phyloP scores from a whole-genome alignment of 2,888 invertebrate genomes.

The Amphipoea oculea region DNA sequence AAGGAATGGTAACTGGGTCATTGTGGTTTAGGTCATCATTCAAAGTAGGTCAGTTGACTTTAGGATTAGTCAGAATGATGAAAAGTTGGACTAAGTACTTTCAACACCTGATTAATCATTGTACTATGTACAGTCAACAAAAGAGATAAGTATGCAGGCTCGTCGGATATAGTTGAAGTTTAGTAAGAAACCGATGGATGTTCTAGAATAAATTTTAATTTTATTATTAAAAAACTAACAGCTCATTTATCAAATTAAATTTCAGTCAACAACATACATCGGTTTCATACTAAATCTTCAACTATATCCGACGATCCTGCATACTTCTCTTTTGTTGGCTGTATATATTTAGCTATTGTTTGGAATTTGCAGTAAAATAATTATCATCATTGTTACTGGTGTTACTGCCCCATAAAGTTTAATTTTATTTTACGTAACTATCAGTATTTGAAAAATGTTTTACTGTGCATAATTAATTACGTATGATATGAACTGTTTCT shows the following conservation, averaged over 20 bases:
- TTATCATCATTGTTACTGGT: neutral
- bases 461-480: neutral
- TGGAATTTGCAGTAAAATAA: constrained; percentile 1
- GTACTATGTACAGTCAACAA: neutral
- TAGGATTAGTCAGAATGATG: neutral
- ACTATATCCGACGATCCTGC: no score
- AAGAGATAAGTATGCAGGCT: no score
- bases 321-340: no score
- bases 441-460: neutral
- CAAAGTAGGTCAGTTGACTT: constrained; percentile 15
- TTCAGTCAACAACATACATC: no score
- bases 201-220: no score
- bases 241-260: no score
- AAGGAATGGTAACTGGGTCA: constrained; percentile 1
- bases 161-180: no score
- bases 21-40: neutral
- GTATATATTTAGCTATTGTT: constrained; percentile 6
- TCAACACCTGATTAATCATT: constrained; percentile 33
- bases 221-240: no score
- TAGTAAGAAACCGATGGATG: no score
- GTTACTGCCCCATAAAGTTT: neutral
- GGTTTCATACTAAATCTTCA: no score
- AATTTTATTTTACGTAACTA: neutral
- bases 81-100: constrained; percentile 1
- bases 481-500: neutral